Percentiles rank a stretch among this genome's conserved stretches.
Evolutionary conservation across 2,888 invertebrate species (phyloP).

Genomic region (Tyria jacobaeae): DNA sequence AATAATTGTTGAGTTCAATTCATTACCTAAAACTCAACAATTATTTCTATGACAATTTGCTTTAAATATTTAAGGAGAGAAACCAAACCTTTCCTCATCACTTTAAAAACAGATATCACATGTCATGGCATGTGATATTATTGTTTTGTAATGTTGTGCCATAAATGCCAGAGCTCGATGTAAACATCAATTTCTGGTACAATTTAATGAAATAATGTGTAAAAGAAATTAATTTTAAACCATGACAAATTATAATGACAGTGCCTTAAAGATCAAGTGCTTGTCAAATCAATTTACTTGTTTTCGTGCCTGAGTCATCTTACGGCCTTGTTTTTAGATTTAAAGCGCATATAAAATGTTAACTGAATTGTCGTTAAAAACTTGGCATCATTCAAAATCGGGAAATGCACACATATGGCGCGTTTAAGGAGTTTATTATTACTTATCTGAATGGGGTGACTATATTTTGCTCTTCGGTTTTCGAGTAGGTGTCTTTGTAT

Average conservation of each 20-base stretch:
- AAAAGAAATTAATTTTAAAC: slow-evolving; percentile 21
- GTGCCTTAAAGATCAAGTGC: slow-evolving; percentile 17
- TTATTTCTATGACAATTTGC: background rate
- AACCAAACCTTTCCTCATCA: background rate
- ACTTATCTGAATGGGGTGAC: background rate
- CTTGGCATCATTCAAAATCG: slow-evolving; percentile 15
- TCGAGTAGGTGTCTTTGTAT: background rate
- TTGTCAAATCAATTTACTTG: slow-evolving; percentile 25
- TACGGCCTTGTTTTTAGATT: slow-evolving; percentile 17
- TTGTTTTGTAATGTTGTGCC: background rate
- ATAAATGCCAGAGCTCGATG: background rate
- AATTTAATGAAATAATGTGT: slow-evolving; percentile 14
- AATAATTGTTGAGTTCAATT: too few species aligned
- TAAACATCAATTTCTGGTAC: slow-evolving; percentile 8
- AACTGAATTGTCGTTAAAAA: slow-evolving; percentile 27
- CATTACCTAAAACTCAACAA: background rate
- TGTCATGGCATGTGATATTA: background rate
- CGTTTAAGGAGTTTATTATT: slow-evolving; percentile 11
- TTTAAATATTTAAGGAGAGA: background rate
- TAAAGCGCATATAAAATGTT: slow-evolving; percentile 19
- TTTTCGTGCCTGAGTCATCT: slow-evolving; percentile 23
- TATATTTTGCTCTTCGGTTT: background rate
- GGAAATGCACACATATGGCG: slow-evolving; percentile 14
- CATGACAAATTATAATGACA: slow-evolving; percentile 26
- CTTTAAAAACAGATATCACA: slow-evolving; percentile 1